Conservation (phyloP, 1,140 invertebrate species). For the Ostrea edulis region DNA sequence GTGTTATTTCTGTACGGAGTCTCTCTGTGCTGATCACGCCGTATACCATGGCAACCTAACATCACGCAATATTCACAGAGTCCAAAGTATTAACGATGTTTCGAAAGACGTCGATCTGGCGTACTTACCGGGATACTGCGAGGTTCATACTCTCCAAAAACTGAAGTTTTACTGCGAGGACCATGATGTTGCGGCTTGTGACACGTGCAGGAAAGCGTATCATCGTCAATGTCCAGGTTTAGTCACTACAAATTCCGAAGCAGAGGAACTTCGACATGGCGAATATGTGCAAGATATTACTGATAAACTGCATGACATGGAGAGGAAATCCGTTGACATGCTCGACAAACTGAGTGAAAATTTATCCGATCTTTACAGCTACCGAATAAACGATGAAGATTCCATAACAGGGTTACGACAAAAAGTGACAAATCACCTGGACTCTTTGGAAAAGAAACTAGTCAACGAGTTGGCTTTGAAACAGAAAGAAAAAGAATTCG, state of each 20-base stretch:
- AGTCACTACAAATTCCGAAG: conserved; percentile 39
- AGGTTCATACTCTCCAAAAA: conserved; percentile 34
- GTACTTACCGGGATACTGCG: conserved; percentile 41
- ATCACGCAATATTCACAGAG: conserved; percentile 41
- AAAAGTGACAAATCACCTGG: conserved; percentile 37
- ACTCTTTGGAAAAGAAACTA: conserved; percentile 42
- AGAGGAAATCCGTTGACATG: conserved; percentile 31
- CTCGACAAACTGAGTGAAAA: conserved; percentile 39
- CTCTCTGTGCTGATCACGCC: conserved; percentile 45
- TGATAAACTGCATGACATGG: conserved; percentile 11
- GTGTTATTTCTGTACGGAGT: conserved; percentile 46
- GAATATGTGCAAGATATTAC: background rate
- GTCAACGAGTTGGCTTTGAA: conserved; percentile 23
- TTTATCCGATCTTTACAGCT: conserved; percentile 14
- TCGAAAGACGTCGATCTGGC: conserved; percentile 39
- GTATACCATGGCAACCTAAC: conserved; percentile 49
- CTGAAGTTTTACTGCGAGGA: conserved; percentile 47
- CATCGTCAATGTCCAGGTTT: conserved; percentile 40
- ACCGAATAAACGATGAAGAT: conserved; percentile 33
- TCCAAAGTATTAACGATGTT: conserved; percentile 23
- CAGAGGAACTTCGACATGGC: conserved; percentile 2
- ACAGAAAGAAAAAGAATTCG: conserved; percentile 40
- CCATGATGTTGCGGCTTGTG: conserved; percentile 37
- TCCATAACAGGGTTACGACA: conserved; percentile 25
- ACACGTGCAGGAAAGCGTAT: conserved; percentile 21